Conservation (phyloP, 2,797 vertebrate species). For the Acipenser transmontanus region DNA sequence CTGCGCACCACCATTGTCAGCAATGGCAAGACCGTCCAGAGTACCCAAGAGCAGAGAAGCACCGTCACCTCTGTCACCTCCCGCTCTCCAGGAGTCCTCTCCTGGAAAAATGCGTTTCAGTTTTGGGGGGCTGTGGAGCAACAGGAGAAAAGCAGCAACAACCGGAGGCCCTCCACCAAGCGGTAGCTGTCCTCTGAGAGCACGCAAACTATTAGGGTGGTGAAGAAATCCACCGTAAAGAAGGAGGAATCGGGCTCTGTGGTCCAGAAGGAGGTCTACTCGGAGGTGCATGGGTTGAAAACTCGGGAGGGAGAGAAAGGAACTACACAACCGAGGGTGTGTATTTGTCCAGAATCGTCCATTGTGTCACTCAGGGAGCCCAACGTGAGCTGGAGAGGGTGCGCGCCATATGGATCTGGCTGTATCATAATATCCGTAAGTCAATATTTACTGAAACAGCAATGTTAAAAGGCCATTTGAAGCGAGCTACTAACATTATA, state of each 20-base stretch:
- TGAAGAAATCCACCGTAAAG: slow-evolving; percentile 62
- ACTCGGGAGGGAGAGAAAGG: slow-evolving; percentile 6
- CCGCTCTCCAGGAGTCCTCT: slow-evolving; percentile 21
- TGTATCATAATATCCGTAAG: slow-evolving; percentile 72
- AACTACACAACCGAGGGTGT: no score
- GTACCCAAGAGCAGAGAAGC: neutral
- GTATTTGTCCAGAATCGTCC: slow-evolving; percentile 48
- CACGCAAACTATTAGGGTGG: no score
- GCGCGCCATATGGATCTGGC: slow-evolving; percentile 69
- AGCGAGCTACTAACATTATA: no score
- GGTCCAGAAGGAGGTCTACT: slow-evolving; percentile 4
- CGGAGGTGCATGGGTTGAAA: slow-evolving; percentile 15
- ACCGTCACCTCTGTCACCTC: neutral
- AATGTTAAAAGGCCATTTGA: no score
- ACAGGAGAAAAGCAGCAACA: slow-evolving; percentile 40
- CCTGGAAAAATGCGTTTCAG: slow-evolving; percentile 37
- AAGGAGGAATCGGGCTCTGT: slow-evolving; percentile 38
- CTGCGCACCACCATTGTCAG: neutral
- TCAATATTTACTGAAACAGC: slow-evolving; percentile 4
- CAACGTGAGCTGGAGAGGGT: slow-evolving; percentile 59
- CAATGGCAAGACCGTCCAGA: neutral
- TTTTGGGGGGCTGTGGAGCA: slow-evolving; percentile 39
- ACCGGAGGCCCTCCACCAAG: slow-evolving; percentile 49
- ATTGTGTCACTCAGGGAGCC: slow-evolving; percentile 50
- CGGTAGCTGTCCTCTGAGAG: slow-evolving; percentile 66